A percentile compares a stretch with the other conserved stretches of the same genome.
Conservation (phyloP, 2,113 vertebrate species). For the Cynocephalus volans region DNA sequence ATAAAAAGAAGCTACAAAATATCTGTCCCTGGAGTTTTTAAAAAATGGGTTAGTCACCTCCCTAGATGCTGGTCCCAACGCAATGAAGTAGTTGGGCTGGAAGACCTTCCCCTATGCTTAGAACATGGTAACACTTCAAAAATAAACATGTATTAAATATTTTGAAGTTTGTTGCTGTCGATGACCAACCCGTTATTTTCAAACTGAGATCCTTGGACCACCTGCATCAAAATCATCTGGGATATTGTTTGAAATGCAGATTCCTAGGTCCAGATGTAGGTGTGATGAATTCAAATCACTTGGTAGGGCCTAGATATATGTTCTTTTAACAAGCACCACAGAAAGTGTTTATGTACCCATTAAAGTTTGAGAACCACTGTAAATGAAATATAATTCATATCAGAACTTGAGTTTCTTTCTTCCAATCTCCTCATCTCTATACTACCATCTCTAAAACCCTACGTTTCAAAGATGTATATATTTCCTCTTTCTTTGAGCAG, state of each 20-base stretch:
- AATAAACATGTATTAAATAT: constrained; percentile 23
- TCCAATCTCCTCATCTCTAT: neutral
- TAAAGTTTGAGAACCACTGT: neutral
- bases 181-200: neutral
- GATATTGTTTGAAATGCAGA: neutral
- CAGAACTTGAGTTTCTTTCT: constrained; percentile 36
- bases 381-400: neutral
- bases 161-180: neutral
- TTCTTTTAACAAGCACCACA: neutral
- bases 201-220: neutral
- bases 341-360: constrained; percentile 17
- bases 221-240: neutral
- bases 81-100: neutral
- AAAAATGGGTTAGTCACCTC: neutral
- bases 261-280: neutral
- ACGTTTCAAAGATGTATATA: constrained; percentile 36
- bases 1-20: constrained; percentile 26
- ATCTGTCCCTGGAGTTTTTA: neutral
- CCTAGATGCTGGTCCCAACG: neutral
- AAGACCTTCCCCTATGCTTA: neutral
- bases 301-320: neutral
- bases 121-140: neutral
- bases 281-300: neutral
- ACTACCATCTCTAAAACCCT: neutral
- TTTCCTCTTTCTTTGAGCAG: neutral